Conservation (phyloP, 2,113 vertebrate genomes). For the Coreoperca whiteheadi region DNA sequence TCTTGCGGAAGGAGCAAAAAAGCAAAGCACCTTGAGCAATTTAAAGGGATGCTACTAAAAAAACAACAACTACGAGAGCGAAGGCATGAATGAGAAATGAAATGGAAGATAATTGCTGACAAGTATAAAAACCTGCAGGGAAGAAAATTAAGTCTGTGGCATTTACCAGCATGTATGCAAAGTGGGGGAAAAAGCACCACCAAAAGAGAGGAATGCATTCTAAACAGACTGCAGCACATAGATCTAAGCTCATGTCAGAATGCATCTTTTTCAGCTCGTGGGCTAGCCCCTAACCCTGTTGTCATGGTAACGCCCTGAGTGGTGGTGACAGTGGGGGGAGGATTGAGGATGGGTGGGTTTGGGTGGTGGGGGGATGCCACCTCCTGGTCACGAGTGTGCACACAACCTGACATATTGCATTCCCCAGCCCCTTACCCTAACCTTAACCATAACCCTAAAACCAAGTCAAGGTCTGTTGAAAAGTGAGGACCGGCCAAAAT, state of each 20-base stretch:
- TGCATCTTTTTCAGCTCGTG: conserved; percentile 56
- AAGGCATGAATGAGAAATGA: conserved; percentile 39
- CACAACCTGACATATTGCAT: no score
- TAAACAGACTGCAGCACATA: conserved; percentile 46
- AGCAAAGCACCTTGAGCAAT: conserved; percentile 26
- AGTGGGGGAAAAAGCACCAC: conserved; percentile 12
- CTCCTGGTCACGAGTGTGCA: not conserved
- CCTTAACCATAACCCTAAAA: no score
- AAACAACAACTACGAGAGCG: conserved; percentile 30
- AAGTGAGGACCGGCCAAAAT: no score
- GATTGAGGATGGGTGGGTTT: conserved; percentile 4
- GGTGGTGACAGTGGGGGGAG: conserved; percentile 17
- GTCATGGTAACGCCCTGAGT: conserved; percentile 66
- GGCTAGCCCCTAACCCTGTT: conserved; percentile 71
- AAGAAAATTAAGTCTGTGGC: conserved; percentile 13
- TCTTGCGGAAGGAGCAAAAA: conserved; percentile 21
- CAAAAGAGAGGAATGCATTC: conserved; percentile 56
- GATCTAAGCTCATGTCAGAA: conserved; percentile 63
- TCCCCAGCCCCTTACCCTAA: no score
- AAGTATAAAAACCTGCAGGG: conserved; percentile 46
- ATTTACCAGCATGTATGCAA: conserved; percentile 36
- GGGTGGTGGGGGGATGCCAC: not conserved
- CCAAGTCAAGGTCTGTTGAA: no score
- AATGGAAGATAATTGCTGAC: conserved; percentile 54
- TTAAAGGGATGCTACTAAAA: conserved; percentile 20